Evolutionary conservation across 1,140 invertebrate genomes (phyloP), one percentile per base, ranked within the genome.

Genomic region (Latrodectus geometricus): DNA sequence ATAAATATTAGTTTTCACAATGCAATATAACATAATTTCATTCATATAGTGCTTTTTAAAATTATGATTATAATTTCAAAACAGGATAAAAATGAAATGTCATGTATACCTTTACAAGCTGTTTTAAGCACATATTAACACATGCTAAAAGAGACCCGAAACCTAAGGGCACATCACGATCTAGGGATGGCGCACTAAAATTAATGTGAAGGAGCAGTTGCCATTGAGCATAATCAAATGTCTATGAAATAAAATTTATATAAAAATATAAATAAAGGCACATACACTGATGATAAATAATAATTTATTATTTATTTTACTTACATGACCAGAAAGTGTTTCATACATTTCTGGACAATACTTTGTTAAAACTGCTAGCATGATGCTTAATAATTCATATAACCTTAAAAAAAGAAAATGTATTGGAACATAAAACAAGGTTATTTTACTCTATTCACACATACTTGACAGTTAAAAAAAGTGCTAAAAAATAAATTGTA

Each of bases 111-210:
- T 91, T 91, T 15, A 88, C 88, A 17, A 91, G 85, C 0, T 89
- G 72, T 52, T 89, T 81, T 4, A 91, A 84, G 87, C 90, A 91
- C 20, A 90, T 88, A 61, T 89, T 90, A 23, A 91, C 88, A 88
- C 90, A 90, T 4, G 90, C 89, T 20, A 91, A 88, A 17, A 91
- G 87, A 35, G 90, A 91, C 35, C 91, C 91, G 88, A 91, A 91
- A 49, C 89, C 89, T 23, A 89, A 87, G 3, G 88, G 84, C 66
- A 88, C 85, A 69, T 90, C 89, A 72, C 90, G 89, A 72, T 91
- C 91, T 15, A 90, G 73, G 9, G 90, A 90, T 12, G 91, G 91
- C 4, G 89, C 90, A 70, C 89, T 89, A 82, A 91, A 91, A 15
- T 88, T 90, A 17, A 91, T 66, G 12, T 87, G 85, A 9, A 91